phyloP scores from a whole-genome alignment of 2,888 invertebrate species.

The Andrena dorsata region DNA sequence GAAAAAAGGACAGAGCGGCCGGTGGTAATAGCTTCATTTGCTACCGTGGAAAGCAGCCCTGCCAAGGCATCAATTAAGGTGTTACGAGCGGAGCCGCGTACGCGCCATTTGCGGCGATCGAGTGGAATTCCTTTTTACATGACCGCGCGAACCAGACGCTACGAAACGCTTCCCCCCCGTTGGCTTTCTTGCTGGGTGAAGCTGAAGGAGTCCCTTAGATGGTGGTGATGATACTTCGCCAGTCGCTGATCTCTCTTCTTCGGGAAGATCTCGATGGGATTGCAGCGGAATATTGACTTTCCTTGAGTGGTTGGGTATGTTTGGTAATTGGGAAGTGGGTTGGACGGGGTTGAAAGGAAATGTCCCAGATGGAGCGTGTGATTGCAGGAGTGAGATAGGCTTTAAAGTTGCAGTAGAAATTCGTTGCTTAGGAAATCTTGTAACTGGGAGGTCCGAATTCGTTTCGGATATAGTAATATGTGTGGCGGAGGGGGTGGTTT shows the following conservation, averaged over 20 bases:
- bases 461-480: too few relatives aligned
- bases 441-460: too few relatives aligned
- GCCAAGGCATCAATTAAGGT: slow-evolving; percentile 69
- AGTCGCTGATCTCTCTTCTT: background rate
- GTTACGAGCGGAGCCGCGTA: slow-evolving; percentile 56
- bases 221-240: background rate
- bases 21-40: slow-evolving; percentile 75
- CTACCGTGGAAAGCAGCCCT: slow-evolving; percentile 64
- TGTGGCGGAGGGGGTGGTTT: too few relatives aligned
- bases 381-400: too few relatives aligned
- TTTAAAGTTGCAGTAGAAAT: too few relatives aligned
- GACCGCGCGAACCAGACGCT: slow-evolving; percentile 15
- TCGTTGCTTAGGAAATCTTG: too few relatives aligned
- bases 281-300: background rate
- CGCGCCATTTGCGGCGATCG: slow-evolving; percentile 64
- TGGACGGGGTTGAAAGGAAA: too few relatives aligned
- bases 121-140: slow-evolving; percentile 54
- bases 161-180: background rate
- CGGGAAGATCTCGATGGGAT: background rate
- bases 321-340: too few relatives aligned
- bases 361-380: too few relatives aligned
- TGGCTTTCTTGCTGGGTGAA: background rate
- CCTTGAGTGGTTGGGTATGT: too few relatives aligned
- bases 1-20: slow-evolving; percentile 26
- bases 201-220: background rate